Evolutionary conservation across 2,797 vertebrate genomes (phyloP), one percentile per base, ranked within the genome.

Genomic region (Lateolabrax maculatus): DNA sequence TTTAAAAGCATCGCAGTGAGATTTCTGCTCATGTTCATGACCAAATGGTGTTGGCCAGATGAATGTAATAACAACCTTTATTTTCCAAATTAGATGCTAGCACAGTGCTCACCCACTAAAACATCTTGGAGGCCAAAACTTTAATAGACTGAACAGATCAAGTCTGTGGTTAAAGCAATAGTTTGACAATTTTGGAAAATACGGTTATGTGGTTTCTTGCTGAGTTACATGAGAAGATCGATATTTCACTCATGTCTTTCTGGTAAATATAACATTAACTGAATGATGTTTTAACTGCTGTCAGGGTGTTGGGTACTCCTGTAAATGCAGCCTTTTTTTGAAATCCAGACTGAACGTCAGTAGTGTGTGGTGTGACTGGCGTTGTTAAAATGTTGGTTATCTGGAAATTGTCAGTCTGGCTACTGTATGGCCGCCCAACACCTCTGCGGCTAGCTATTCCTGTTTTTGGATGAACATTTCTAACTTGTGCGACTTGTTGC

Each of bases 31-130:
- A 9, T 64, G 49, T 53, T 71, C 6, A 25, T 52, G 57, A 75
- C 58, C 48, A 27, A 25, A 36, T 58, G 53, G n/a, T 71, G 31
- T 74, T 73, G 68, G 81, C 67, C 64, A 37, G 49, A 77, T 86
- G 84, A 91, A 87, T 90, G 87, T 90, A 86, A 75, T 31, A 23
- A 27, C 25, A 74, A 75, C 25, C 12, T 64, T 71, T 64, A 36
- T 62, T 80, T 76, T 64, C 7, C n/a, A 46, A 56, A 63, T 19
- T 25, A 71, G 51, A 72, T 16, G 58, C 23, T 55, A 12, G 34
- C 36, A n/a, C 56, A 53, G 8, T 48, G 36, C 23, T 80, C 19
- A 39, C 21, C 49, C 9, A 44, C 63, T 68, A 41, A 8, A 29
- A 71, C 23, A 46, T 57, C 36, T 58, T 67, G 23, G 51, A 52